These are phyloP conservation scores for Zaprionus lachaisei DNA, from an alignment of 1,140 invertebrate genomes.

Conservation along the genomic window DNA sequence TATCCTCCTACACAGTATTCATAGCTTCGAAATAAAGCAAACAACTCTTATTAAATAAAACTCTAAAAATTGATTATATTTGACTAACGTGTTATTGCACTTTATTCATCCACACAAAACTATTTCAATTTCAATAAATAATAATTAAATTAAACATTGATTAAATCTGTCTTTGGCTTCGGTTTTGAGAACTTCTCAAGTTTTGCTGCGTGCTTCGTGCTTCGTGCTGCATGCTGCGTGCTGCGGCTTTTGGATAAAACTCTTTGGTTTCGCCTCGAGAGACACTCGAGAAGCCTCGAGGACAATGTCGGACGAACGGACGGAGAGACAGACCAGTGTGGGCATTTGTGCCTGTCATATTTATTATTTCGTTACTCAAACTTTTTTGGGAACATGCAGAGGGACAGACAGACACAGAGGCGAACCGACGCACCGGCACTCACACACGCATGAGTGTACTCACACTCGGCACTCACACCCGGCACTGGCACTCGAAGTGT, in stretches of 20 bases:
- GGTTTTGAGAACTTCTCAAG: neutral
- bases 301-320: neutral
- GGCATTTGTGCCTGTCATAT: constrained; percentile 16
- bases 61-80: too few relatives aligned
- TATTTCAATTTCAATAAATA: neutral
- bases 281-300: neutral
- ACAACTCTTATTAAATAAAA: too few relatives aligned
- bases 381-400: constrained; percentile 33
- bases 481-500: constrained; percentile 47
- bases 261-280: constrained; percentile 2
- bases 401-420: constrained; percentile 10
- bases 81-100: too few relatives aligned
- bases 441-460: constrained; percentile 36
- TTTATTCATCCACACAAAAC: neutral
- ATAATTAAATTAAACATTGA: too few relatives aligned
- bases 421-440: constrained; percentile 10
- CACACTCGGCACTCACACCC: constrained; percentile 2
- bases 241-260: neutral
- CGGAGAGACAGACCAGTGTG: neutral
- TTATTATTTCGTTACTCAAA: constrained; percentile 22
- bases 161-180: too few relatives aligned
- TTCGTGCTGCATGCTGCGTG: neutral
- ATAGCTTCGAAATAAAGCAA: too few relatives aligned
- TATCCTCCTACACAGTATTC: too few relatives aligned
- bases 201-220: neutral